Percentiles rank a stretch among this genome's conserved stretches.
These are phyloP conservation scores for Congeria kusceri DNA, from an alignment of 2,888 invertebrate species.

Conservation along the genomic window DNA sequence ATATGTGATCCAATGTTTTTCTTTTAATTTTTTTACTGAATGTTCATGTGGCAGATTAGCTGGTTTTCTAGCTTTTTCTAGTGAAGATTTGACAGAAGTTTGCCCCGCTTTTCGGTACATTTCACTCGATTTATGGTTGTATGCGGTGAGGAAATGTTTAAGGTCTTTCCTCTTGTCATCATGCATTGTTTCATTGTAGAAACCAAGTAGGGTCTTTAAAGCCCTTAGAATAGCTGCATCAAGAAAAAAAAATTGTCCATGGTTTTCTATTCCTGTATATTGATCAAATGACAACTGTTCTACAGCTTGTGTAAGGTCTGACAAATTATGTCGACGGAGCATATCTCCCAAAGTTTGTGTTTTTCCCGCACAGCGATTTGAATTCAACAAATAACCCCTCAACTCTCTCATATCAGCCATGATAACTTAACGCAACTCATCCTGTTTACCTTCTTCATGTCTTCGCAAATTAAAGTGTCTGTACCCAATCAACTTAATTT, in stretches of 20 bases:
- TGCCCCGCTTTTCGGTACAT: conserved; percentile 20
- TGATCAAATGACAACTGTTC: no score
- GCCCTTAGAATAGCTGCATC: conserved; percentile 24
- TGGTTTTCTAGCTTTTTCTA: not conserved
- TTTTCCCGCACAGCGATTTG: no score
- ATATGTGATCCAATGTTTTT: not conserved
- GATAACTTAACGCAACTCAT: no score
- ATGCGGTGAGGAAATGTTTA: conserved; percentile 21
- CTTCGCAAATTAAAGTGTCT: no score
- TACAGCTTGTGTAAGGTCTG: no score
- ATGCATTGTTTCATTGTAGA: conserved; percentile 20
- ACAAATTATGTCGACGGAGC: no score
- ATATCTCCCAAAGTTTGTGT: no score
- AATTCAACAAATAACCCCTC: no score
- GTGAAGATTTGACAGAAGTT: not conserved
- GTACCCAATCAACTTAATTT: no score
- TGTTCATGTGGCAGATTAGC: conserved; percentile 2
- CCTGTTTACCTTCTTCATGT: no score
- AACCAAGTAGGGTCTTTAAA: conserved; percentile 15
- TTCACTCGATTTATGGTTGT: conserved; percentile 16
- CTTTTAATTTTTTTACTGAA: not conserved
- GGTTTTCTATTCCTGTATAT: conserved; percentile 1
- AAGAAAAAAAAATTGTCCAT: conserved; percentile 12
- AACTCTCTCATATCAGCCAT: no score
- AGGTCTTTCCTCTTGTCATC: conserved; percentile 12